These are phyloP conservation scores for Crematogaster levior DNA, from an alignment of 2,888 invertebrate genomes.

Conservation along the genomic window DNA sequence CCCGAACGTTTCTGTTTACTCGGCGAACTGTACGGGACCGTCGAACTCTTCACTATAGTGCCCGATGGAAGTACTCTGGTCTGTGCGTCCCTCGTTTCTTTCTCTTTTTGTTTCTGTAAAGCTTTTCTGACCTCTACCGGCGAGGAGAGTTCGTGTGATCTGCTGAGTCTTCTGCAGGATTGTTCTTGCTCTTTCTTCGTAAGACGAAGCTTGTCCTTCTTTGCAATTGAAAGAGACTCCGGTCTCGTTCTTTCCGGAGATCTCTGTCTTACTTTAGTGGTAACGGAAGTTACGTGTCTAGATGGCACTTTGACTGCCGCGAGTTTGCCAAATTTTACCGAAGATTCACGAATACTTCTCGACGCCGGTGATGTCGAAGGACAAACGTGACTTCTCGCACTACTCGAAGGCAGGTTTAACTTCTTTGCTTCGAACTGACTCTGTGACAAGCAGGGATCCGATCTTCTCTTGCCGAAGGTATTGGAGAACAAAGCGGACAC, in stretches of 20 bases:
- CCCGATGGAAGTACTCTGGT: conserved; percentile 77
- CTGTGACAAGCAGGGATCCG: conserved; percentile 69
- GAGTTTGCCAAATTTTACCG: conserved; percentile 31
- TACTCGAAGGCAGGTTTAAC: not conserved
- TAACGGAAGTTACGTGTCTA: conserved; percentile 4
- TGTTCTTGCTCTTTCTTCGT: conserved; percentile 78
- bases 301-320: conserved; percentile 5
- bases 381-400: not conserved
- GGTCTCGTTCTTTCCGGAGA: conserved; percentile 15
- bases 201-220: conserved; percentile 64
- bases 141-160: conserved; percentile 87
- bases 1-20: conserved; percentile 77
- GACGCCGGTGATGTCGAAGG: conserved; percentile 21
- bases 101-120: conserved; percentile 74
- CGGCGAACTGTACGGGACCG: conserved; percentile 83
- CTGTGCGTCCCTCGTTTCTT: conserved; percentile 44
- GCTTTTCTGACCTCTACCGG: conserved; percentile 86
- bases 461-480: conserved; percentile 59
- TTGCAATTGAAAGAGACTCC: not conserved
- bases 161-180: conserved; percentile 81
- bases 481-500: not conserved
- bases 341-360: conserved; percentile 11
- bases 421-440: conserved; percentile 47
- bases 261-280: not conserved
- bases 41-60: conserved; percentile 84